Conservation (phyloP, 2,888 invertebrate genomes). For the Monochamus alternatus region DNA sequence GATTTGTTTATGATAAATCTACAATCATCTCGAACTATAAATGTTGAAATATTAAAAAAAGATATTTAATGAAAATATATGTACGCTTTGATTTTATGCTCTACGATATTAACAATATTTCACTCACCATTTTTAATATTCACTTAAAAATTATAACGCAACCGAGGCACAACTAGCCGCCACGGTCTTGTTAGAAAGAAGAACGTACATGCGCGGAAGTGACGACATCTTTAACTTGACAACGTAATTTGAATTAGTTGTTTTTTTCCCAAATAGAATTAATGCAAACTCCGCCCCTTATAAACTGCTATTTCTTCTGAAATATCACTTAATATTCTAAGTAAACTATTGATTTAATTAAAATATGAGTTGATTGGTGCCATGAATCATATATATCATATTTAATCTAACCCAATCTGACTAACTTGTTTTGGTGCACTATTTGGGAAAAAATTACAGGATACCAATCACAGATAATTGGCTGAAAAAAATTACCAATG, state of each 20-base stretch:
- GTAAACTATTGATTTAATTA: too few species aligned
- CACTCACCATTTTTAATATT: conserved; percentile 64
- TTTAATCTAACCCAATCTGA: too few species aligned
- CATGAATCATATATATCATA: too few species aligned
- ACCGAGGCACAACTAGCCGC: conserved; percentile 56
- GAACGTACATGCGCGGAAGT: conserved; percentile 56
- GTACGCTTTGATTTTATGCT: not conserved
- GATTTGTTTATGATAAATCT: conserved; percentile 45
- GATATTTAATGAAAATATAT: not conserved
- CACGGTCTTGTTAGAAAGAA: conserved; percentile 62
- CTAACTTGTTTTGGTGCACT: too few species aligned
- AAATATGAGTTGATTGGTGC: too few species aligned
- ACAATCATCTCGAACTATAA: conserved; percentile 38
- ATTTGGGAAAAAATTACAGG: too few species aligned
- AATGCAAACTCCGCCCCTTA: too few species aligned
- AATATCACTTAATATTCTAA: too few species aligned
- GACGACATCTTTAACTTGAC: conserved; percentile 38
- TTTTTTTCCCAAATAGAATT: too few species aligned
- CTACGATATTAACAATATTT: conserved; percentile 47
- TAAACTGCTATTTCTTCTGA: too few species aligned
- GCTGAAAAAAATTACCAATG: too few species aligned
- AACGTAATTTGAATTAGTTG: not conserved
- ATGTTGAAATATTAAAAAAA: conserved; percentile 10
- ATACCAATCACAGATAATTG: too few species aligned
- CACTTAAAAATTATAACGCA: conserved; percentile 54